Conservation (phyloP, 1,140 invertebrate genomes). For the Ceratosolen solmsi region DNA sequence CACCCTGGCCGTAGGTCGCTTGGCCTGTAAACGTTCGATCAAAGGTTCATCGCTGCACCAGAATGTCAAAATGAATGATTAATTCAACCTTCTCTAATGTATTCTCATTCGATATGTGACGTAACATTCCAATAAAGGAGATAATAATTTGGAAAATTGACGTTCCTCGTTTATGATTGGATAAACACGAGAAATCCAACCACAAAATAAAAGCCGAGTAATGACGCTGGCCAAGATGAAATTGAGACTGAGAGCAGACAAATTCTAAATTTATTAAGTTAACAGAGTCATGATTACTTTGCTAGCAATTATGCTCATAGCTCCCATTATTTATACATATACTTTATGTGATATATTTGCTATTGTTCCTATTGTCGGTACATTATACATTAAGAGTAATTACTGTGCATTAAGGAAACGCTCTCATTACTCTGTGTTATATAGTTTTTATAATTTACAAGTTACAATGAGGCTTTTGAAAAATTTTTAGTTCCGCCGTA, state of each 20-base stretch:
- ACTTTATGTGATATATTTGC: too few species aligned
- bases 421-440: too few species aligned
- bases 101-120: background rate
- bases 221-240: too few species aligned
- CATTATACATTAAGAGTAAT: too few species aligned
- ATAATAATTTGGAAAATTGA: background rate
- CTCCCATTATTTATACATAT: too few species aligned
- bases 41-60: constrained; percentile 18
- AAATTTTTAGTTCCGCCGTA: background rate
- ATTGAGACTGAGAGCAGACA: too few species aligned
- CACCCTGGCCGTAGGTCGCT: constrained; percentile 57
- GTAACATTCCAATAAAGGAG: background rate
- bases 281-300: too few species aligned
- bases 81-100: background rate
- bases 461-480: background rate
- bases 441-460: background rate
- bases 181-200: background rate
- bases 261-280: too few species aligned
- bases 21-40: constrained; percentile 51
- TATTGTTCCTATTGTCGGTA: too few species aligned
- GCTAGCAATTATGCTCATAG: too few species aligned
- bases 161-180: background rate
- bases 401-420: too few species aligned
- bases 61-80: background rate
- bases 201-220: too few species aligned